These are phyloP conservation scores for Sycophaga agraensis DNA, from an alignment of 1,140 invertebrate species.

Conservation along the genomic window DNA sequence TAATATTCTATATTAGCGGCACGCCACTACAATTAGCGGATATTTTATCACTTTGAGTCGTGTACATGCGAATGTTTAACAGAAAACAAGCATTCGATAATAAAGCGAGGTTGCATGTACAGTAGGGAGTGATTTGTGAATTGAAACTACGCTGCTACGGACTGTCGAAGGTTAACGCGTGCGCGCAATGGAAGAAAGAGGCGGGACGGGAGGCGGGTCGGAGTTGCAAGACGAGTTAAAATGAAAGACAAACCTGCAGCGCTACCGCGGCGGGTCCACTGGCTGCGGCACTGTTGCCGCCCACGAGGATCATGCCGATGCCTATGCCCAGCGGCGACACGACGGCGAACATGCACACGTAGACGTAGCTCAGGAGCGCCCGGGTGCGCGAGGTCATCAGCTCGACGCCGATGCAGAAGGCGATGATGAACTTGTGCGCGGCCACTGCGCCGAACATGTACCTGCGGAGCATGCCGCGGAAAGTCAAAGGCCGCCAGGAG, in stretches of 20 bases:
- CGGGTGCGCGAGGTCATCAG: constrained; percentile 70
- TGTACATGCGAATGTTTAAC: too few species aligned
- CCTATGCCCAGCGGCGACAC: constrained; percentile 77
- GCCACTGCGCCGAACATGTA: constrained; percentile 82
- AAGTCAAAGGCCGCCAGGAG: not conserved
- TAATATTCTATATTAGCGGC: too few species aligned
- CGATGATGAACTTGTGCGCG: constrained; percentile 87
- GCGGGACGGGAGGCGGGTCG: too few species aligned
- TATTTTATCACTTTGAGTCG: too few species aligned
- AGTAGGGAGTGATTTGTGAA: too few species aligned
- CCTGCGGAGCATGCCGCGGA: constrained; percentile 47
- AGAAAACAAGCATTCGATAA: too few species aligned
- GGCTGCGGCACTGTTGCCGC: constrained; percentile 60
- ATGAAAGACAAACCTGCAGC: constrained; percentile 44
- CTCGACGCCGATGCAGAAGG: constrained; percentile 82
- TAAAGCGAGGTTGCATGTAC: too few species aligned
- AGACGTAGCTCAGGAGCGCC: constrained; percentile 63
- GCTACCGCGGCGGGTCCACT: constrained; percentile 62
- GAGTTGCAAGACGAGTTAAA: too few species aligned
- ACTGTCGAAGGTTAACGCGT: too few species aligned
- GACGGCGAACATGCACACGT: constrained; percentile 76
- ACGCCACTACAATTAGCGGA: too few species aligned
- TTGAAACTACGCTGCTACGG: too few species aligned
- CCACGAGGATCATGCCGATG: constrained; percentile 67
- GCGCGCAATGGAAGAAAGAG: too few species aligned